Percentiles rank a stretch among this genome's conserved stretches.
phyloP scores from a whole-genome alignment of 2,113 vertebrate species.

The Anoura caudifer region DNA sequence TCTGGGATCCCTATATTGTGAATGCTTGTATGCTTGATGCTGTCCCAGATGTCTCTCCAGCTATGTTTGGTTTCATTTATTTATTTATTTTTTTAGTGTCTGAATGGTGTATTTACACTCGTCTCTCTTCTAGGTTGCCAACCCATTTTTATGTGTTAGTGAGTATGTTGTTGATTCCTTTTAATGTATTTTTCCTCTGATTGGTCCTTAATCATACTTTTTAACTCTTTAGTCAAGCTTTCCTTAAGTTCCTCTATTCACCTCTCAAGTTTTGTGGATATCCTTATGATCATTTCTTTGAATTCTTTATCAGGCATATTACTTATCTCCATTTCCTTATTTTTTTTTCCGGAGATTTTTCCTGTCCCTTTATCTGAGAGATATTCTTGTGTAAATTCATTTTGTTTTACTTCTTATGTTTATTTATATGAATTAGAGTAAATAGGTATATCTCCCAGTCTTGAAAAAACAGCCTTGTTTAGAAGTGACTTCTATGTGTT shows the following conservation, averaged over 20 bases:
- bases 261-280: background rate
- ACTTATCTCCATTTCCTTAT: background rate
- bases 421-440: background rate
- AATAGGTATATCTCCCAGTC: background rate
- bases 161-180: background rate
- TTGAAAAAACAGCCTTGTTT: background rate
- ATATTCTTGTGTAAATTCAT: background rate
- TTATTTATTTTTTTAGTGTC: background rate
- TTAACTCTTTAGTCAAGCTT: background rate
- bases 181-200: background rate
- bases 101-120: background rate
- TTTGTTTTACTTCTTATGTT: background rate
- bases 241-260: background rate
- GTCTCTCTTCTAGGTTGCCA: background rate
- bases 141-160: background rate
- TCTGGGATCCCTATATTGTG: background rate
- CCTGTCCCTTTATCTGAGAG: background rate
- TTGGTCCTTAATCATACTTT: background rate
- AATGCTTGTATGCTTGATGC: background rate
- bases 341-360: background rate
- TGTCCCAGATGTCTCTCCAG: background rate
- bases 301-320: background rate
- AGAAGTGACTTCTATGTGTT: background rate
- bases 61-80: background rate
- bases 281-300: background rate